These are phyloP conservation scores for Otis tarda DNA, from an alignment of 2,113 vertebrate species.

Conservation along the genomic window DNA sequence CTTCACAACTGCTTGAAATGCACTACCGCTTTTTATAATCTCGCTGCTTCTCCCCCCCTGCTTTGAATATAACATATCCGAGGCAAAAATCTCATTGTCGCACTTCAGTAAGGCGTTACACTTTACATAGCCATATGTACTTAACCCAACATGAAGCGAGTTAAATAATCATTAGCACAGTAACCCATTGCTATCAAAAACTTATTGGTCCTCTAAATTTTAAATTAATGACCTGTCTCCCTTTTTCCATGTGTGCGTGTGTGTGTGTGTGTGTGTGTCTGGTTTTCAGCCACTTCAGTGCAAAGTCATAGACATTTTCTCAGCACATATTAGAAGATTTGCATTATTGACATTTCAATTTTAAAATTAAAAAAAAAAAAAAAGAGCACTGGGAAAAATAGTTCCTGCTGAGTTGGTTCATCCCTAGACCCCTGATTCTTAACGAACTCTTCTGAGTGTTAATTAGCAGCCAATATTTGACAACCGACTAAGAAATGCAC, in stretches of 20 bases:
- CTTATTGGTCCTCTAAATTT: constrained; percentile 59
- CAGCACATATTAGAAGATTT: background rate
- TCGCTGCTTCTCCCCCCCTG: background rate
- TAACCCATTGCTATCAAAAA: constrained; percentile 67
- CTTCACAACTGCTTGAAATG: background rate
- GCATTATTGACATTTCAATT: constrained; percentile 59
- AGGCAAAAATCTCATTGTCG: background rate
- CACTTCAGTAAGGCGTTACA: background rate
- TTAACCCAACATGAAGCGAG: constrained; percentile 53
- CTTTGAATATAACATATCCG: constrained; percentile 11
- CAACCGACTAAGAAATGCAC: background rate
- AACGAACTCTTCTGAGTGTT: background rate
- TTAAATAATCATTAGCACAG: constrained; percentile 60
- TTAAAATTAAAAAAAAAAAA: background rate
- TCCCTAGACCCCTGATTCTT: background rate
- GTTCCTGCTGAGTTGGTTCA: background rate
- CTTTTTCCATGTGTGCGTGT: background rate
- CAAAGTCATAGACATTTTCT: constrained; percentile 26
- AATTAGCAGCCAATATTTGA: constrained; percentile 16
- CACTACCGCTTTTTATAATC: background rate
- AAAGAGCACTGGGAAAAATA: background rate
- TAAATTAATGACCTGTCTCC: constrained; percentile 52
- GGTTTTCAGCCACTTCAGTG: constrained; percentile 13
- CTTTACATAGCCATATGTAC: constrained; percentile 32
- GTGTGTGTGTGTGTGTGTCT: background rate